Evolutionary conservation across 2,797 vertebrate genomes (phyloP), one percentile per base, ranked within the genome.

Genomic region (Neoniphon sammara): DNA sequence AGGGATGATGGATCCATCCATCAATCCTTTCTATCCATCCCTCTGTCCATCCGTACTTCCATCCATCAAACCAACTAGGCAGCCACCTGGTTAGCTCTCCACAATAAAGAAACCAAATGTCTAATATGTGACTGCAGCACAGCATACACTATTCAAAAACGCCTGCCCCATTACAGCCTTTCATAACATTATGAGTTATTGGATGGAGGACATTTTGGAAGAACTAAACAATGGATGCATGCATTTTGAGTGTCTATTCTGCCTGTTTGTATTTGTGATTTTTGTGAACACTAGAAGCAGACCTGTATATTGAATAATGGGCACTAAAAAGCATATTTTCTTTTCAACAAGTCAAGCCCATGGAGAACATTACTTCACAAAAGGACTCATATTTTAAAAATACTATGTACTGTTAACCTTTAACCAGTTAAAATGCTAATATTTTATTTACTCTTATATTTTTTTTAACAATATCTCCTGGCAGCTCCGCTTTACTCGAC

Each of bases 1-100:
- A 12, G 3, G 12, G 65, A 67, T 55, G 15, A 77, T 42, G 10
- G 10, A 42, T 42, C 39, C 39, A 70, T 4, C 56, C 36, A 66
- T 53, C 17, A 34, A 15, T 36, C 34, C 1, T 50, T 55, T 67
- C 11, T 25, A 4, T 50, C 17, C 34, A 44, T 61, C 27, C 8
- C 39, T 25, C n/a, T 18, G 49, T 50, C 39, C 23, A 62, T 60
- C 36, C 12, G n/a, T 52, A 58, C 39, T 25, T 50, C 39, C 23
- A 57, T 73, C n/a, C 36, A 11, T 15, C 12, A 14, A 52, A 39
- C 42, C 31, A 56, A 10, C 1, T 4, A 49, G 60, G 10, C 39
- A 36, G 44, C 23, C n/a, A 62, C 12, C 52, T 57, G 10, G 39
- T 42, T 42, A 3, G 39, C 11, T 42, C 12, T 12, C 39, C 39